These are phyloP conservation scores for Micropterix aruncella DNA, from an alignment of 2,888 invertebrate species.

Conservation along the genomic window DNA sequence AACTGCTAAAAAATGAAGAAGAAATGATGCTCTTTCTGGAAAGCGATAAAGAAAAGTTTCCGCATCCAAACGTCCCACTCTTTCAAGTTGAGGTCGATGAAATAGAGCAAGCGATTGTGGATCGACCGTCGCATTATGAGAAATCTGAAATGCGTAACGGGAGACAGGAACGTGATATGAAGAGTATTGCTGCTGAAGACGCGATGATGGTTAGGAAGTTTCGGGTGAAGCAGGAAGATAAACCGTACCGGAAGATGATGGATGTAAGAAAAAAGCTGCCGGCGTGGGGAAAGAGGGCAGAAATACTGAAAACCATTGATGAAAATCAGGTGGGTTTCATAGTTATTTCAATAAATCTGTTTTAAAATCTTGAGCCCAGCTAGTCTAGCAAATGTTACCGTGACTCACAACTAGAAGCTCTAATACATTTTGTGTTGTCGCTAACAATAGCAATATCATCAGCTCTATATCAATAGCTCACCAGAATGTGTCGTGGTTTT, in stretches of 20 bases:
- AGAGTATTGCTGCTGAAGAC: slow-evolving; percentile 46
- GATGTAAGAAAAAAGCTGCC: slow-evolving; percentile 48
- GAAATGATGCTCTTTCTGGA: slow-evolving; percentile 46
- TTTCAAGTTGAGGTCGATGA: slow-evolving; percentile 44
- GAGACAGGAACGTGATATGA: slow-evolving; percentile 32
- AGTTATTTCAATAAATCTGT: no score
- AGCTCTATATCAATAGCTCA: no score
- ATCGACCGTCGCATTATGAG: slow-evolving; percentile 47
- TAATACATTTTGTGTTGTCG: no score
- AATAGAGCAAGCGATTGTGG: slow-evolving; percentile 14
- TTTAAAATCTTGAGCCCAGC: no score
- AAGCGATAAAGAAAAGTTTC: slow-evolving; percentile 35
- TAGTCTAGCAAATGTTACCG: no score
- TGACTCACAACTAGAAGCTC: no score
- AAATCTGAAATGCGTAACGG: slow-evolving; percentile 43
- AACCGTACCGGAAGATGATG: slow-evolving; percentile 53
- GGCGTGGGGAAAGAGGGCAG: slow-evolving; percentile 54
- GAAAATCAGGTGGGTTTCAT: slow-evolving; percentile 35
- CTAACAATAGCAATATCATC: no score
- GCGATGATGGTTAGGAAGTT: slow-evolving; percentile 45
- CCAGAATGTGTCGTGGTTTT: no score
- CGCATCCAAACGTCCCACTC: slow-evolving; percentile 37
- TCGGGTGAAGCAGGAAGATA: slow-evolving; percentile 41
- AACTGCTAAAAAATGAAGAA: slow-evolving; percentile 54
- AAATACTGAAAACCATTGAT: slow-evolving; percentile 50